These are phyloP conservation scores for Hypolimnas misippus DNA, from an alignment of 2,888 invertebrate genomes.

Conservation along the genomic window DNA sequence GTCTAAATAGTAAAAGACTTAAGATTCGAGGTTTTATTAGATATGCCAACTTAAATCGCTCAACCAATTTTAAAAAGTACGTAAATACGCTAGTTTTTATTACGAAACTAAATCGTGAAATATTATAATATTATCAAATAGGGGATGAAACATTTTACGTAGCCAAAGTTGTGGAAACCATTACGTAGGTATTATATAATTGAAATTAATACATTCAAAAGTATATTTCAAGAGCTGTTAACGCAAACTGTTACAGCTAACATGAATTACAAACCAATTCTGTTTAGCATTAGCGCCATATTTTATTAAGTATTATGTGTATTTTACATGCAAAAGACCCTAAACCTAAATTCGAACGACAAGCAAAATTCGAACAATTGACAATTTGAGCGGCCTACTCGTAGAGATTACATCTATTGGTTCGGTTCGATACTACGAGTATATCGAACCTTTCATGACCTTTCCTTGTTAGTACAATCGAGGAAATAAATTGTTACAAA, in stretches of 20 bases:
- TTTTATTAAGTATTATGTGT: not conserved
- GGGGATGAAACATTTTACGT: too few species aligned
- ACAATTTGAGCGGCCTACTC: constrained; percentile 58
- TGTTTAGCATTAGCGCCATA: not conserved
- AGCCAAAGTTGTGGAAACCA: too few species aligned
- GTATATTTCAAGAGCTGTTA: not conserved
- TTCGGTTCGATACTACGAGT: constrained; percentile 6
- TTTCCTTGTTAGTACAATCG: constrained; percentile 18
- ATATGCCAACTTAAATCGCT: too few species aligned
- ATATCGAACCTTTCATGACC: constrained; percentile 23
- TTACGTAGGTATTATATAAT: too few species aligned
- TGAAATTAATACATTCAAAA: not conserved
- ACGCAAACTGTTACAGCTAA: not conserved
- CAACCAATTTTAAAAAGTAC: too few species aligned
- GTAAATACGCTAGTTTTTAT: too few species aligned
- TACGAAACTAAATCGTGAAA: too few species aligned
- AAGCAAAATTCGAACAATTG: constrained; percentile 58
- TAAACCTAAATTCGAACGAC: constrained; percentile 22
- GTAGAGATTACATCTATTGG: constrained; percentile 41
- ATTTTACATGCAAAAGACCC: not conserved
- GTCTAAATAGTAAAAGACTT: too few species aligned
- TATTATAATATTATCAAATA: too few species aligned
- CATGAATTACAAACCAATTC: not conserved
- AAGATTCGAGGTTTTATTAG: too few species aligned
- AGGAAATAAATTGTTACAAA: not conserved